Percentiles rank a stretch among this genome's conserved stretches.
These are phyloP conservation scores for Delphinus delphis DNA, from an alignment of 2,113 vertebrate genomes.

Conservation along the genomic window DNA sequence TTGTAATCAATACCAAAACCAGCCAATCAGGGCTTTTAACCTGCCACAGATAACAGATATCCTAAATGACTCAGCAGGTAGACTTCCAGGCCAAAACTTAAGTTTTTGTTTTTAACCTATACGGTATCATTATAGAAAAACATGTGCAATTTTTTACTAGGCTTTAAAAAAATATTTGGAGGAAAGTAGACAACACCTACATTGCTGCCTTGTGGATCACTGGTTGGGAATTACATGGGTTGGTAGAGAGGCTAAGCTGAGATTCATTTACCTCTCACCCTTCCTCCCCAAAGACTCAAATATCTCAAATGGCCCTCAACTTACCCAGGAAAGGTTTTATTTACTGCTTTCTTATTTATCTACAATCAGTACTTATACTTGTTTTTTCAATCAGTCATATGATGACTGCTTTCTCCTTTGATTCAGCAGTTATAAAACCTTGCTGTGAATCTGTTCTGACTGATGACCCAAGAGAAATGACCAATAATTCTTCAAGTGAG, in stretches of 20 bases:
- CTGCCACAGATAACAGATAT: neutral
- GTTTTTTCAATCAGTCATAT: neutral
- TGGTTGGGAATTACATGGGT: neutral
- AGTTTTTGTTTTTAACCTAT: neutral
- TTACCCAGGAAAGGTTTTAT: neutral
- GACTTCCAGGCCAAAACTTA: neutral
- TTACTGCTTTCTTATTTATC: neutral
- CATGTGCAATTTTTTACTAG: neutral
- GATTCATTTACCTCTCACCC: neutral
- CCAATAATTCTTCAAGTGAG: neutral
- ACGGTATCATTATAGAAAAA: neutral
- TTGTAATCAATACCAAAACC: neutral
- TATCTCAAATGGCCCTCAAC: neutral
- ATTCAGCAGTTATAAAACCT: neutral
- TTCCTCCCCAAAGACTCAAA: neutral
- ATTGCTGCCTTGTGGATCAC: neutral
- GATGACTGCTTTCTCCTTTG: neutral
- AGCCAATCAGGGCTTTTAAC: neutral
- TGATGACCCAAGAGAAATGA: neutral
- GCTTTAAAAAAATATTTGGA: neutral
- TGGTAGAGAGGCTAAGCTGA: neutral
- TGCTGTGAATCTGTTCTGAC: neutral
- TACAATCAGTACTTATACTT: neutral
- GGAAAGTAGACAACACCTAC: neutral
- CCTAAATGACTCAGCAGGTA: neutral